These are phyloP conservation scores for Megaceryle maxima DNA, from an alignment of 2,113 vertebrate genomes.

Conservation along the genomic window DNA sequence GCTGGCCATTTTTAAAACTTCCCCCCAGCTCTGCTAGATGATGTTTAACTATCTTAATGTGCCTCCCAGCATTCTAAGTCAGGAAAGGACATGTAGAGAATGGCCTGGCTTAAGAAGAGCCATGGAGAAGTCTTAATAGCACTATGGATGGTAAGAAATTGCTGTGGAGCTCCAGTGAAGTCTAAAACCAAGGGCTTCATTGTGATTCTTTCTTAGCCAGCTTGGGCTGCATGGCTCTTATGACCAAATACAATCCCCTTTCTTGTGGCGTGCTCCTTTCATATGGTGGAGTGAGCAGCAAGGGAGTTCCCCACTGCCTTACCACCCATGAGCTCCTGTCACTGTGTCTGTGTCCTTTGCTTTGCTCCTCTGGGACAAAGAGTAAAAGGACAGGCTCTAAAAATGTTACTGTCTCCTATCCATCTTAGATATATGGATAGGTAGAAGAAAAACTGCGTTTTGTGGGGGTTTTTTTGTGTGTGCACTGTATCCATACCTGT, in stretches of 20 bases:
- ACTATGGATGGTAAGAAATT: background rate
- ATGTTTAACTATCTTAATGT: background rate
- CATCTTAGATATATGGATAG: background rate
- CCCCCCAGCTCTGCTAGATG: background rate
- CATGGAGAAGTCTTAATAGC: background rate
- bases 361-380: background rate
- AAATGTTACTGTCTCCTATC: background rate
- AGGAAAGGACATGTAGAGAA: background rate
- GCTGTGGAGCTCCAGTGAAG: background rate
- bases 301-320: background rate
- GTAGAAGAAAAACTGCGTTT: no score
- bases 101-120: background rate
- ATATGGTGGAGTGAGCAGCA: background rate
- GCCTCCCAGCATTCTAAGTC: background rate
- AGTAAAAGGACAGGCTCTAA: background rate
- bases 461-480: background rate
- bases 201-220: background rate
- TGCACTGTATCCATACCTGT: background rate
- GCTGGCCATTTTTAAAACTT: background rate
- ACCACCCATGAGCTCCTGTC: background rate
- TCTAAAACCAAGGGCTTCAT: background rate
- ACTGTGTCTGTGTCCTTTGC: background rate
- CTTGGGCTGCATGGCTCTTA: background rate
- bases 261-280: background rate
- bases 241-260: accelerated